Evolutionary conservation across 2,888 invertebrate species (phyloP), one percentile per base, ranked within the genome.

Genomic region (Tipula vernalis): DNA sequence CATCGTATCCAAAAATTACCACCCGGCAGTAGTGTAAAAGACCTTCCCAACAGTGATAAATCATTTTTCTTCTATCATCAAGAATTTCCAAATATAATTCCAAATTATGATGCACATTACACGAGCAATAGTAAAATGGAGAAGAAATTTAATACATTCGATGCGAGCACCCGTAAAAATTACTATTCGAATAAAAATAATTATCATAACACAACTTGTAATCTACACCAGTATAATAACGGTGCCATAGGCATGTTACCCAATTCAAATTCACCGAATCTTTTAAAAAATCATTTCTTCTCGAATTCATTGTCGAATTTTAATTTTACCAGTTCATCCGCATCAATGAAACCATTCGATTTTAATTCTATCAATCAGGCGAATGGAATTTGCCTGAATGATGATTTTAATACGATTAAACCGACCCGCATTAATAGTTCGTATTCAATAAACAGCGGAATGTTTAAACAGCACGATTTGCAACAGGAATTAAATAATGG

Each of bases 291-390:
- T 36, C 91, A 91, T 86, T 91, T 91, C 89, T 91, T 91, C 87
- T 91, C 91, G 5, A 91, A 91, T 87, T 91, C 91, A n/a, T 88
- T 91, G 88, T 90, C 91, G 88, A 91, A 90, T 89, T 91, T 91
- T 88, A 89, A 91, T 84, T 90, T 90, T 88, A 89, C 88, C 88
- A 57, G 41, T 88, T 28, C 87, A 86, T 36, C 88, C 86, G 3
- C 86, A 87, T 36, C 87, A 87, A 39, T 86, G 87, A 87, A 84
- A 84, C 36, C 84, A 15, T 36, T 36, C 36, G 84, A 84, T 84
- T 71, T 71, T 28, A 71, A 71, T 71, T 71, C 71, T 28, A 39
- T 84, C n/a, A 84, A 39, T 84, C 39, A 84, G 28, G n/a, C 36
- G n/a, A 84, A 84, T 84, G 84, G 84, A 39, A 84, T 15, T 84